Percentiles rank a stretch among this genome's conserved stretches.
Evolutionary conservation across 2,888 invertebrate genomes (phyloP).

Genomic region (Pristionchus japonicus): DNA sequence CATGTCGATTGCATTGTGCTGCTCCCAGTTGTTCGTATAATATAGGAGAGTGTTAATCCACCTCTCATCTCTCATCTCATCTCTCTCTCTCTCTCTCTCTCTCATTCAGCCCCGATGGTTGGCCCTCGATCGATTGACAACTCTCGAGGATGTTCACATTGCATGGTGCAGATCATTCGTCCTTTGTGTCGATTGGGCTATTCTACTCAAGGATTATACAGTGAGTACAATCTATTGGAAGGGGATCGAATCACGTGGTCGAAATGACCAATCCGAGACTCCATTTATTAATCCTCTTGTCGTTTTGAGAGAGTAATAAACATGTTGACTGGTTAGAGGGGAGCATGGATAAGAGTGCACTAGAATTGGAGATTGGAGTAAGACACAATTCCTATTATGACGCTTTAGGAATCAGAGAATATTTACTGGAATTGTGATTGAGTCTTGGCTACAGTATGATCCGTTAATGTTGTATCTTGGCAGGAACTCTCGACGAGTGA

Average conservation of each 20-base stretch:
- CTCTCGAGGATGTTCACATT: slow-evolving; percentile 68
- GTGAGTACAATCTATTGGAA: slow-evolving; percentile 2
- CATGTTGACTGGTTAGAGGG: not conserved
- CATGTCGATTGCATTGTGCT: too few relatives aligned
- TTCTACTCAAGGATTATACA: slow-evolving; percentile 60
- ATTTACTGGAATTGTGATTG: not conserved
- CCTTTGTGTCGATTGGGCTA: slow-evolving; percentile 65
- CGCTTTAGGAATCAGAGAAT: not conserved
- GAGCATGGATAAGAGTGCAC: not conserved
- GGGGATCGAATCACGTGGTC: not conserved
- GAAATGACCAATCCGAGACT: not conserved
- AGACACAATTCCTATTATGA: not conserved
- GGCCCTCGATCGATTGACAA: slow-evolving; percentile 61
- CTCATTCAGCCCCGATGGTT: slow-evolving; percentile 61
- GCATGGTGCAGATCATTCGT: slow-evolving; percentile 69
- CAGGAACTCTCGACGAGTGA: slow-evolving; percentile 59
- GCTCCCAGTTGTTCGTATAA: too few relatives aligned
- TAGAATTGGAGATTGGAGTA: not conserved
- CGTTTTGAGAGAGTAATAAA: not conserved
- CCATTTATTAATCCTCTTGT: not conserved
- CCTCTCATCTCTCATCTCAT: not conserved
- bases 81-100: not conserved
- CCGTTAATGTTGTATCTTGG: too few relatives aligned
- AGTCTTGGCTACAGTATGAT: not conserved
- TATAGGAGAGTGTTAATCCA: too few relatives aligned